phyloP scores from a whole-genome alignment of 2,888 invertebrate species.

The Cryptocheilus praepositus region DNA sequence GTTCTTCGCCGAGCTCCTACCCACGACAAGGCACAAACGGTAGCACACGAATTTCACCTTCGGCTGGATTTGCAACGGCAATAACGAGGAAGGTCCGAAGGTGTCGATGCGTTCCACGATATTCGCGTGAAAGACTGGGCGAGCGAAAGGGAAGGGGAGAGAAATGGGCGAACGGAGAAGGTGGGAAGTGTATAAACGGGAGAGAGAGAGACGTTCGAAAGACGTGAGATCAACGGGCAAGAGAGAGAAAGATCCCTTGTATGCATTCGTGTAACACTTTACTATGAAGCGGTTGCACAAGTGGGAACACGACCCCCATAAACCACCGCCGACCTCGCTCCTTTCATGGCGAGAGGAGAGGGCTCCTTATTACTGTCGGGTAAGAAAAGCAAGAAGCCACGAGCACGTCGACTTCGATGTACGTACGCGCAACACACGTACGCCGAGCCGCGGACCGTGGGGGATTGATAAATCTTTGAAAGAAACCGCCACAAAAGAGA shows the following conservation, averaged over 20 bases:
- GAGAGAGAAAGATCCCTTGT: slow-evolving; percentile 26
- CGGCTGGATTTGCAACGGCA: background rate
- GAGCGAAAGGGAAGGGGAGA: background rate
- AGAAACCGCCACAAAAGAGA: slow-evolving; percentile 23
- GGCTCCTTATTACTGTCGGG: slow-evolving; percentile 43
- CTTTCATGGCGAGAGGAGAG: slow-evolving; percentile 42
- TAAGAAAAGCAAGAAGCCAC: slow-evolving; percentile 41
- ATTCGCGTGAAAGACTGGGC: slow-evolving; percentile 15
- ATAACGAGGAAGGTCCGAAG: slow-evolving; percentile 19
- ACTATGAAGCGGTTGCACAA: slow-evolving; percentile 52
- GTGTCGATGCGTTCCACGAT: slow-evolving; percentile 23
- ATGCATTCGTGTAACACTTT: slow-evolving; percentile 50
- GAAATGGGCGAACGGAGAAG: background rate
- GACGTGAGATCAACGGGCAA: slow-evolving; percentile 3
- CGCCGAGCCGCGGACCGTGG: background rate
- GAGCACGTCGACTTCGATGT: slow-evolving; percentile 31
- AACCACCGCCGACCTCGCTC: slow-evolving; percentile 55
- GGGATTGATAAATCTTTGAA: slow-evolving; percentile 34
- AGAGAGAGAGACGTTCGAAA: slow-evolving; percentile 3
- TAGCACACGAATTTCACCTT: slow-evolving; percentile 6
- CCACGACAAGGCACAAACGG: background rate
- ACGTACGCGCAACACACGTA: background rate
- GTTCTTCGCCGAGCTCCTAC: too few relatives aligned
- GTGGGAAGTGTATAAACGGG: slow-evolving; percentile 10
- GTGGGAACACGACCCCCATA: slow-evolving; percentile 57